Conservation (phyloP, 92 coral and sea anemone genomes). For the Zoanthus sociatus region DNA sequence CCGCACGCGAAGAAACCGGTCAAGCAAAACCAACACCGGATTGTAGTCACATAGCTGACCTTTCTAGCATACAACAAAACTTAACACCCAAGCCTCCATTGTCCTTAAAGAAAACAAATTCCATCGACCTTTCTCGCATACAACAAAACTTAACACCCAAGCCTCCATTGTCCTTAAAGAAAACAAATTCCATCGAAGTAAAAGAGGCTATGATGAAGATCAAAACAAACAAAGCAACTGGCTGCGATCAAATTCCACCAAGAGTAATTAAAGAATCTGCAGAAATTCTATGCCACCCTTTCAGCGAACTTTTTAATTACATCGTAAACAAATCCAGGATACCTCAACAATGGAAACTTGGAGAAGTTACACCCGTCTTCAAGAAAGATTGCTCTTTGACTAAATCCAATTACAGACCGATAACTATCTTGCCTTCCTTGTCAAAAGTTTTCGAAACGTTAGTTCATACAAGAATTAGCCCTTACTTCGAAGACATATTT, state of each 20-base stretch:
- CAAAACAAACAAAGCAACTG: neutral
- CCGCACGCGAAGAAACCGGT: no score
- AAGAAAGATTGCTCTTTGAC: conserved; percentile 44
- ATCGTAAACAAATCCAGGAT: conserved; percentile 13
- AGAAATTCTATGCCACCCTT: conserved; percentile 43
- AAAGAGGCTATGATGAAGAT: neutral
- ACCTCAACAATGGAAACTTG: conserved; percentile 66
- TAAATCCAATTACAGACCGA: conserved; percentile 58
- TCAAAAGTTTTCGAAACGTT: conserved; percentile 59
- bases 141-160: no score
- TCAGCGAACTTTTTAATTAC: conserved; percentile 39
- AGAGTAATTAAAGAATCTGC: conserved; percentile 53
- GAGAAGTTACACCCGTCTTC: conserved; percentile 52
- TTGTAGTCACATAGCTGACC: no score
- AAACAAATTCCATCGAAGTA: neutral
- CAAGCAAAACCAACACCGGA: no score
- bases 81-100: no score
- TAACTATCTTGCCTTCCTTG: conserved; percentile 55
- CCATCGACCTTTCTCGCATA: no score
- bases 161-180: neutral
- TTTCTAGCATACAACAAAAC: no score
- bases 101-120: neutral
- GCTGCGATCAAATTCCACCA: neutral
- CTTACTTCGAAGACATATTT: no score
- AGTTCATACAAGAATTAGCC: no score